Percentiles rank a stretch among this genome's conserved stretches.
Evolutionary conservation across 1,140 invertebrate genomes (phyloP).

Genomic region (Apis florea): DNA sequence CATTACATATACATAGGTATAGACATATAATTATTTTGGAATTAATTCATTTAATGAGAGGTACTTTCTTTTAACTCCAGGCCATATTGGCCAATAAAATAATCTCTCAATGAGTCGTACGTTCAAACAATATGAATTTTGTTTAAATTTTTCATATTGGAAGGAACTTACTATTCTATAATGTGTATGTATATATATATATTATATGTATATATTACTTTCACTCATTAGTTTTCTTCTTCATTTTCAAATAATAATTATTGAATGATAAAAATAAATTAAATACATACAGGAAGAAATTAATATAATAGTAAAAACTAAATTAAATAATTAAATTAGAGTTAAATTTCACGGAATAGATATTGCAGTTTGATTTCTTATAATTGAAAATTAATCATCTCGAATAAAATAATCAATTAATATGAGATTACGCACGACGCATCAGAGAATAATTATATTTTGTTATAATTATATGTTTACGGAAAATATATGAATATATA

Average conservation of each 20-base stretch:
- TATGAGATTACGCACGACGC: constrained; percentile 39
- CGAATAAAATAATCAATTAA: neutral
- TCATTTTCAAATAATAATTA: neutral
- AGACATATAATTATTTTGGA: constrained; percentile 61
- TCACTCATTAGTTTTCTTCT: constrained; percentile 25
- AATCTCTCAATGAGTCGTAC: constrained; percentile 45
- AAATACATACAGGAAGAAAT: neutral
- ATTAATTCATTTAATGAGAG: constrained; percentile 63
- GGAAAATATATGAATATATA: constrained; percentile 59
- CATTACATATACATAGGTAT: constrained; percentile 64
- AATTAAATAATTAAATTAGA: too few species aligned
- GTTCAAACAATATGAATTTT: constrained; percentile 36
- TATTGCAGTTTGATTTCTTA: neutral
- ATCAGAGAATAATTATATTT: constrained; percentile 25
- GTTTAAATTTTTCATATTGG: constrained; percentile 24
- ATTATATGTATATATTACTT: constrained; percentile 35
- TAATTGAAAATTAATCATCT: too few species aligned
- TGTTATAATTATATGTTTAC: constrained; percentile 24
- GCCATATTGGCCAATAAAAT: constrained; percentile 58
- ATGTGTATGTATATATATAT: constrained; percentile 54
- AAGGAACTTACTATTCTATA: constrained; percentile 55
- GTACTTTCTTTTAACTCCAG: constrained; percentile 72
- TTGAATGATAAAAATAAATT: neutral
- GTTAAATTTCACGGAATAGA: neutral
- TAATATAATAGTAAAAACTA: neutral